phyloP scores from a whole-genome alignment of 2,113 vertebrate species.

The Monopterus albus region DNA sequence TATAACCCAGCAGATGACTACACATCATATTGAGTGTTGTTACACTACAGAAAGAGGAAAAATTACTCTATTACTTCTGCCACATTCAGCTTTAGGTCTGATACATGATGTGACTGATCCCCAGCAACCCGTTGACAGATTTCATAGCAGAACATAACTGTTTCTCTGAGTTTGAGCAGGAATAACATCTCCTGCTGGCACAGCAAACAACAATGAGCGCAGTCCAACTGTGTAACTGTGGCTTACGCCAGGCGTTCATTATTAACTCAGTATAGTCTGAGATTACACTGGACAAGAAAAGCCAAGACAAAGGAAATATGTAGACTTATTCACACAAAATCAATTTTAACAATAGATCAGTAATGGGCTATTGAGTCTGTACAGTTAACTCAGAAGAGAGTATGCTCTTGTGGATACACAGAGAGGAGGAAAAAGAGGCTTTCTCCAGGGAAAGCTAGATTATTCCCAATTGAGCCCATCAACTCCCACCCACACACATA shows the following conservation, averaged over 20 bases:
- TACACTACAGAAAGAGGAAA: slow-evolving; percentile 30
- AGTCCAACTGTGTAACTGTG: slow-evolving; percentile 9
- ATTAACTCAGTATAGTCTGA: slow-evolving; percentile 14
- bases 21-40: slow-evolving; percentile 46
- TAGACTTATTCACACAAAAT: slow-evolving; percentile 37
- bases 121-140: slow-evolving; percentile 57
- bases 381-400: slow-evolving; percentile 36
- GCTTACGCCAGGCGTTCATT: slow-evolving; percentile 42
- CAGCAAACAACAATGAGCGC: slow-evolving; percentile 23
- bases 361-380: slow-evolving; percentile 44
- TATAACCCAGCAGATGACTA: slow-evolving; percentile 61
- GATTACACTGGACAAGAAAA: slow-evolving; percentile 13
- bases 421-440: slow-evolving; percentile 32
- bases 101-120: slow-evolving; percentile 64
- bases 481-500: slow-evolving; percentile 61
- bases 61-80: slow-evolving; percentile 55
- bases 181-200: slow-evolving; percentile 48
- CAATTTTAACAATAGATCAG: slow-evolving; percentile 50
- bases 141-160: slow-evolving; percentile 55
- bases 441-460: slow-evolving; percentile 71
- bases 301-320: slow-evolving; percentile 7
- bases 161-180: slow-evolving; percentile 1
- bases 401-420: slow-evolving; percentile 52
- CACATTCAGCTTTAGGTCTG: slow-evolving; percentile 57
- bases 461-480: slow-evolving; percentile 77